These are phyloP conservation scores for Phoxinus phoxinus DNA, from an alignment of 2,113 vertebrate species.

Conservation along the genomic window DNA sequence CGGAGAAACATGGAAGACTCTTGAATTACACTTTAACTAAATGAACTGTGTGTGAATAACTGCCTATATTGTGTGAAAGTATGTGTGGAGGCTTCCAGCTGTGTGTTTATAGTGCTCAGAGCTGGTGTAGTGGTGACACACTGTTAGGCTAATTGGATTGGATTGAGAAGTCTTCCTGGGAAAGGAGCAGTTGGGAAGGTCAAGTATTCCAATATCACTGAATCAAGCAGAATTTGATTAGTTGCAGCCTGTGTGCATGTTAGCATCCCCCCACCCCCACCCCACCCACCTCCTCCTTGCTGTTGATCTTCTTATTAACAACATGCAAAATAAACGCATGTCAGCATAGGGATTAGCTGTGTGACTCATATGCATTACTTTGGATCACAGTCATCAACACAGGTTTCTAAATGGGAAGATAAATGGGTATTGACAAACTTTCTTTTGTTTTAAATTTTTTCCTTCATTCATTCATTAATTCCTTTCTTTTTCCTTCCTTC, in stretches of 20 bases:
- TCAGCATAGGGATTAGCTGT: neutral
- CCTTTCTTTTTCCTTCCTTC: no score
- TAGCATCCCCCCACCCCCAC: neutral
- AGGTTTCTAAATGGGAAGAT: no score
- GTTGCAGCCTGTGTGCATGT: conserved; percentile 15
- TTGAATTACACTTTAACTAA: neutral
- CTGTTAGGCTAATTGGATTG: conserved; percentile 50
- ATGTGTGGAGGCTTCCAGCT: neutral
- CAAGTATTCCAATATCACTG: conserved; percentile 54
- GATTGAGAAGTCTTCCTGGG: conserved; percentile 37
- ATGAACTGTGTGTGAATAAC: neutral
- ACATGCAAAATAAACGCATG: neutral
- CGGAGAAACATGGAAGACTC: neutral
- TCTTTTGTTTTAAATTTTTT: no score
- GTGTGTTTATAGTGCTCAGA: conserved; percentile 1
- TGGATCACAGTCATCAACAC: neutral
- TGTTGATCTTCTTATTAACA: neutral
- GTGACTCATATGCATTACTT: neutral
- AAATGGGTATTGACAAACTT: neutral
- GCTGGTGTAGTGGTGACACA: conserved; percentile 46
- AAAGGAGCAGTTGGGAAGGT: conserved; percentile 40
- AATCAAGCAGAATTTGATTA: conserved; percentile 53
- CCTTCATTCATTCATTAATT: no score
- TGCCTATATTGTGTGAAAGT: neutral
- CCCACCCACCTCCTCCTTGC: neutral